A percentile compares a stretch with the other conserved stretches of the same genome.
These are phyloP conservation scores for Nothobranchius furzeri DNA, from an alignment of 2,113 vertebrate genomes.

Conservation along the genomic window DNA sequence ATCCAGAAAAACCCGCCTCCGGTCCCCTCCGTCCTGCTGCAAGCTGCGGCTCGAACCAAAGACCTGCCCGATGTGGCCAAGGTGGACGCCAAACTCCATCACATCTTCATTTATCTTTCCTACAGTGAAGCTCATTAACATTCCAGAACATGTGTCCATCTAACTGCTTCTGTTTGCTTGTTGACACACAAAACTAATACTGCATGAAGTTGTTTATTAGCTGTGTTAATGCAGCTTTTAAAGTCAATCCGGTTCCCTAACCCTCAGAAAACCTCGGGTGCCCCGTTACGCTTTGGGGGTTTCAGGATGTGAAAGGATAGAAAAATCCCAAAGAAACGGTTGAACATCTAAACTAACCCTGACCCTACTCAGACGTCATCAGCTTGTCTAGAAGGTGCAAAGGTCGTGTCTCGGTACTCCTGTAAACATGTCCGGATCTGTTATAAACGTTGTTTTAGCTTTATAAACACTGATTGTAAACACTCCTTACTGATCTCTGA, in stretches of 20 bases:
- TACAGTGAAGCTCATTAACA: neutral
- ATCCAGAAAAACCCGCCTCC: constrained; percentile 87
- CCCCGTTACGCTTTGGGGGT: no score
- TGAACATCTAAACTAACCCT: no score
- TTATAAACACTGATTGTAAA: no score
- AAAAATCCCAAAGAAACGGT: no score
- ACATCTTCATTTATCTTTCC: neutral
- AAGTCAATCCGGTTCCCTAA: neutral
- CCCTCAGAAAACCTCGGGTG: no score
- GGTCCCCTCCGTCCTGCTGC: constrained; percentile 87
- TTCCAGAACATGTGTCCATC: neutral
- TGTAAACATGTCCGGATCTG: no score
- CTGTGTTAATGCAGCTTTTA: neutral
- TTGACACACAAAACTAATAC: neutral
- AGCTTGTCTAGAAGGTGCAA: no score
- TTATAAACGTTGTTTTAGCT: no score
- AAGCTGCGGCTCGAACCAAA: constrained; percentile 89
- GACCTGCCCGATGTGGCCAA: constrained; percentile 89
- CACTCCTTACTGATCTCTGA: no score
- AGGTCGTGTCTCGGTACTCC: no score
- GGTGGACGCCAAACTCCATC: constrained; percentile 73
- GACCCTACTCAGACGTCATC: no score
- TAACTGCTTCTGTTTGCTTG: neutral
- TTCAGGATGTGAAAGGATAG: no score
- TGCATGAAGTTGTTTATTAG: neutral